These are phyloP conservation scores for Allacma fusca DNA, from an alignment of 2,888 invertebrate genomes.

Conservation along the genomic window DNA sequence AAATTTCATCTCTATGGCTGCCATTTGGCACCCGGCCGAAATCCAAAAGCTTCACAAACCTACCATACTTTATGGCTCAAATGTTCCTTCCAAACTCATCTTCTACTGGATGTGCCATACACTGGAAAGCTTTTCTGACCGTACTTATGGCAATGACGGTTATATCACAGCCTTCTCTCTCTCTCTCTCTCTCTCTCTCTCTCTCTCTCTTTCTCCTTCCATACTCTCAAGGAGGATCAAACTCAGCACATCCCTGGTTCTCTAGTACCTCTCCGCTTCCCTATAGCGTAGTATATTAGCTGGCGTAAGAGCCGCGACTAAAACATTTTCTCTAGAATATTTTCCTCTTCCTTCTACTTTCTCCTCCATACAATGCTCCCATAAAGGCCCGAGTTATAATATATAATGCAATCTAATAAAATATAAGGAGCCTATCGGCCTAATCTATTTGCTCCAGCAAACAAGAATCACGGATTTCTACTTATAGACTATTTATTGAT, in stretches of 20 bases:
- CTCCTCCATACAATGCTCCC: conserved; percentile 21
- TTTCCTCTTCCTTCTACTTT: conserved; percentile 21
- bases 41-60: conserved; percentile 50
- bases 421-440: conserved; percentile 41
- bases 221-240: background rate
- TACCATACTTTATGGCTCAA: conserved; percentile 44
- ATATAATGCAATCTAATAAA: conserved; percentile 42
- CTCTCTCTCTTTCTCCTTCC: background rate
- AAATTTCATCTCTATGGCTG: conserved; percentile 56
- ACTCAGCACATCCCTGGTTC: background rate
- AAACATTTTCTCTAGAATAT: conserved; percentile 19
- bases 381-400: conserved; percentile 40
- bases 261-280: too few relatives aligned
- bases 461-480: conserved; percentile 38
- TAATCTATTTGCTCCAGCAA: conserved; percentile 33
- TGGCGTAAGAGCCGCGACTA: background rate
- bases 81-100: conserved; percentile 43
- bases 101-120: conserved; percentile 18
- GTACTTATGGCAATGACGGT: conserved; percentile 24
- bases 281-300: background rate
- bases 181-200: background rate
- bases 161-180: background rate
- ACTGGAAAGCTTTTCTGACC: conserved; percentile 18
- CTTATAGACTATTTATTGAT: conserved; percentile 42
- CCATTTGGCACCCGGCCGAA: conserved; percentile 58